These are phyloP conservation scores for Hyles euphorbiae DNA, from an alignment of 1,140 invertebrate genomes.

Conservation along the genomic window DNA sequence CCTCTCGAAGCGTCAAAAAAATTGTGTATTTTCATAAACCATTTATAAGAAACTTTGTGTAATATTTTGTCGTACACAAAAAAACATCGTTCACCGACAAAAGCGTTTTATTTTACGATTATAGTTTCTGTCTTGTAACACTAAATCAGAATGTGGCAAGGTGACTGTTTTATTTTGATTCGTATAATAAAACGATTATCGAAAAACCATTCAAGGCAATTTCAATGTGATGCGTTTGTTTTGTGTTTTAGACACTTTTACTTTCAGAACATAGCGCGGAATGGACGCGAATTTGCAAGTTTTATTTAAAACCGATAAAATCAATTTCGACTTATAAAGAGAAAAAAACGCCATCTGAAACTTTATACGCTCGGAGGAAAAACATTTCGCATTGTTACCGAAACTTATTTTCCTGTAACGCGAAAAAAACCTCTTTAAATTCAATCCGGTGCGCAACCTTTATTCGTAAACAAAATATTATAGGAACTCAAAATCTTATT, in stretches of 20 bases:
- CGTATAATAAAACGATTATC: slow-evolving; percentile 4
- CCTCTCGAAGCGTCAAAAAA: slow-evolving; percentile 23
- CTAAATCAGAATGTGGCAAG: slow-evolving; percentile 7
- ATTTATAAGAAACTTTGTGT: slow-evolving; percentile 4
- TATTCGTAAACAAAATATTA: slow-evolving; percentile 43
- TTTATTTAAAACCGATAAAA: slow-evolving; percentile 4
- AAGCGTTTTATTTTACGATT: slow-evolving; percentile 2
- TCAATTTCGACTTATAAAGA: neutral
- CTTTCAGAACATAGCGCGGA: neutral
- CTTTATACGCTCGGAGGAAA: slow-evolving; percentile 13
- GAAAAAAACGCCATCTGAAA: slow-evolving; percentile 1
- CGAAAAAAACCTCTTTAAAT: slow-evolving; percentile 35
- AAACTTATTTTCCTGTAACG: slow-evolving; percentile 22
- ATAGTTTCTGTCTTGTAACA: slow-evolving; percentile 5
- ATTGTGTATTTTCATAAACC: slow-evolving; percentile 9
- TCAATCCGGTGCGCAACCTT: slow-evolving; percentile 36
- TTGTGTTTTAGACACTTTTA: neutral
- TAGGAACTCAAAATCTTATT: slow-evolving; percentile 45
- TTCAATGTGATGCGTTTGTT: no score
- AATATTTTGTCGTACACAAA: slow-evolving; percentile 3
- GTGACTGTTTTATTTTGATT: slow-evolving; percentile 7
- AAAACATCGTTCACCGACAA: slow-evolving; percentile 9
- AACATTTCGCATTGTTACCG: slow-evolving; percentile 22
- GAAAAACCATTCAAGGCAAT: no score
- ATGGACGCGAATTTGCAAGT: neutral